These are phyloP conservation scores for Gallinago undulata DNA, from an alignment of 2,113 vertebrate species.

Conservation along the genomic window DNA sequence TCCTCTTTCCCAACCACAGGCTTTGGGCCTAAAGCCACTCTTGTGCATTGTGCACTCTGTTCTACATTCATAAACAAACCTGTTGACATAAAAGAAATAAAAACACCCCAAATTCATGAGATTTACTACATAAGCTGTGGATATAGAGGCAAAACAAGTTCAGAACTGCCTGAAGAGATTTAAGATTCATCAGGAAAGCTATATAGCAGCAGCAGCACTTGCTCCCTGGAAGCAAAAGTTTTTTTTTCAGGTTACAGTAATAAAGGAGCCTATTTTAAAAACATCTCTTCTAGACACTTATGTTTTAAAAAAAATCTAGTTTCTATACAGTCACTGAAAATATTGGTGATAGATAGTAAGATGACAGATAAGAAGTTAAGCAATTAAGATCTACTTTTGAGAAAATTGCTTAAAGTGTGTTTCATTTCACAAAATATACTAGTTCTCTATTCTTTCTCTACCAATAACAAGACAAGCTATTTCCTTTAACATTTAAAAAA, in stretches of 20 bases:
- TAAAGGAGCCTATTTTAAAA: background rate
- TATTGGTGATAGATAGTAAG: background rate
- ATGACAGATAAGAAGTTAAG: background rate
- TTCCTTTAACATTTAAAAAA: background rate
- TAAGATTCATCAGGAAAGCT: background rate
- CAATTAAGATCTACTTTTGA: background rate
- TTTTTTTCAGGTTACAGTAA: background rate
- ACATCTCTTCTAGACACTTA: background rate
- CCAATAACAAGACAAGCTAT: background rate
- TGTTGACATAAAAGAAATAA: background rate
- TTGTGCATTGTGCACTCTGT: background rate
- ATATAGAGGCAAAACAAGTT: background rate
- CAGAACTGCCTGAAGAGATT: background rate
- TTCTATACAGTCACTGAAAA: background rate
- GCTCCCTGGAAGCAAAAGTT: background rate
- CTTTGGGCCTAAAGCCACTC: background rate
- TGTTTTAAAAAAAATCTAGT: background rate
- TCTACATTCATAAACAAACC: background rate
- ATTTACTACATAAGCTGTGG: background rate
- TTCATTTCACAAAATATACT: background rate
- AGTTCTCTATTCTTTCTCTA: background rate
- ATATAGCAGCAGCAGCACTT: background rate
- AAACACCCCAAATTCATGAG: background rate
- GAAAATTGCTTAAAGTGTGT: background rate
- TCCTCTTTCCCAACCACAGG: background rate